phyloP scores from a whole-genome alignment of 2,797 vertebrate genomes.

The Loris lydekkerianus region DNA sequence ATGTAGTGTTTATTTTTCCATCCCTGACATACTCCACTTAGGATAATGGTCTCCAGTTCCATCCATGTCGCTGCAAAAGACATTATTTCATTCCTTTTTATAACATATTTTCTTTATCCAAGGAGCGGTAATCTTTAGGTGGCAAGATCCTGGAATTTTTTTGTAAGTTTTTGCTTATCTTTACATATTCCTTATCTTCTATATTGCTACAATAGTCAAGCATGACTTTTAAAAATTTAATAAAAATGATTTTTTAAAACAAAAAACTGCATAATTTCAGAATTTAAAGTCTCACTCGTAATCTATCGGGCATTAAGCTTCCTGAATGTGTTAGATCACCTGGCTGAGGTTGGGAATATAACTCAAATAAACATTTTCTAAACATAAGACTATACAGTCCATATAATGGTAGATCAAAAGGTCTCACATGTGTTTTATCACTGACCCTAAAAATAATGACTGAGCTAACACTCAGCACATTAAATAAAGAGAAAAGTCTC shows the following conservation, averaged over 20 bases:
- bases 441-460: neutral
- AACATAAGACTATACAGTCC: neutral
- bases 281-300: constrained; percentile 57
- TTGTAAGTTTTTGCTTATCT: constrained; percentile 24
- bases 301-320: constrained; percentile 49
- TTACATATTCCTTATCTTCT: neutral
- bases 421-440: neutral
- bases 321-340: neutral
- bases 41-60: neutral
- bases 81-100: too few relatives aligned
- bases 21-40: neutral
- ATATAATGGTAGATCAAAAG: neutral
- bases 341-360: neutral
- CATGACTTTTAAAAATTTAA: constrained; percentile 65
- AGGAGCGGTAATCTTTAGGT: neutral
- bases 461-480: neutral
- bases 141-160: neutral
- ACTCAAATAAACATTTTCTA: constrained; percentile 41
- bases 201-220: constrained; percentile 23
- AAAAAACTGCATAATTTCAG: constrained; percentile 64
- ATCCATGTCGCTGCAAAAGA: neutral
- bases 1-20: neutral
- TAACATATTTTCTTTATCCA: too few relatives aligned
- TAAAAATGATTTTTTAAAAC: constrained; percentile 46
- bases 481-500: neutral